phyloP scores from a whole-genome alignment of 2,113 vertebrate species.

The Mungos mungo region DNA sequence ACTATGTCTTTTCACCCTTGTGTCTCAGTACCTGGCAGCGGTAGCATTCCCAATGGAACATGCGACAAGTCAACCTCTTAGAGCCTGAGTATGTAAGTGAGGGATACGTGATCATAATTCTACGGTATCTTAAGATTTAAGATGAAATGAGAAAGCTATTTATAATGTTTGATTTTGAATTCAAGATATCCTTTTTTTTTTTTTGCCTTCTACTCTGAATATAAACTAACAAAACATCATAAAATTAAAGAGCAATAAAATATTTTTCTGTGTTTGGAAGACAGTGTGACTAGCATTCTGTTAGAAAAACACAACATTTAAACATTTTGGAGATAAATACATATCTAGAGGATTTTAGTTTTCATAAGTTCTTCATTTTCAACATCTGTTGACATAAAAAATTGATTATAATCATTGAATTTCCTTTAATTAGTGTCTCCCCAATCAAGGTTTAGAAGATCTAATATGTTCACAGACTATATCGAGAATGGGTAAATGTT shows the following conservation, averaged over 20 bases:
- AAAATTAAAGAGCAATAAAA: conserved; percentile 14
- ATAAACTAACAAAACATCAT: neutral
- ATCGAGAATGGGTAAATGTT: neutral
- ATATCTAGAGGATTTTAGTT: neutral
- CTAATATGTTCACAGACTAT: neutral
- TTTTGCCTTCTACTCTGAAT: neutral
- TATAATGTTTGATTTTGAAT: conserved; percentile 5
- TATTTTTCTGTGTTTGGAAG: conserved; percentile 24
- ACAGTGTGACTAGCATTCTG: neutral
- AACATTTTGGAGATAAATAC: neutral
- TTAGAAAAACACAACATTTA: neutral
- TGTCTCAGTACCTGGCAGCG: neutral
- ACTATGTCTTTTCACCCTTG: neutral
- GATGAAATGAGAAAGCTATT: neutral
- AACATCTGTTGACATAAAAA: neutral
- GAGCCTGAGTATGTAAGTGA: neutral
- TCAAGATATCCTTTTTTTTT: neutral
- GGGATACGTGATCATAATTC: neutral
- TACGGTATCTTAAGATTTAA: neutral
- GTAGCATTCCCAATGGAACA: neutral
- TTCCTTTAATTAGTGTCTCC: neutral
- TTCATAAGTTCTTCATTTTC: neutral
- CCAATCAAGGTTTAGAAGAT: neutral
- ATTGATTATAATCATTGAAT: neutral
- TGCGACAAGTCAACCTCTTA: neutral